phyloP scores from a whole-genome alignment of 2,113 vertebrate species.

The Perca flavescens region DNA sequence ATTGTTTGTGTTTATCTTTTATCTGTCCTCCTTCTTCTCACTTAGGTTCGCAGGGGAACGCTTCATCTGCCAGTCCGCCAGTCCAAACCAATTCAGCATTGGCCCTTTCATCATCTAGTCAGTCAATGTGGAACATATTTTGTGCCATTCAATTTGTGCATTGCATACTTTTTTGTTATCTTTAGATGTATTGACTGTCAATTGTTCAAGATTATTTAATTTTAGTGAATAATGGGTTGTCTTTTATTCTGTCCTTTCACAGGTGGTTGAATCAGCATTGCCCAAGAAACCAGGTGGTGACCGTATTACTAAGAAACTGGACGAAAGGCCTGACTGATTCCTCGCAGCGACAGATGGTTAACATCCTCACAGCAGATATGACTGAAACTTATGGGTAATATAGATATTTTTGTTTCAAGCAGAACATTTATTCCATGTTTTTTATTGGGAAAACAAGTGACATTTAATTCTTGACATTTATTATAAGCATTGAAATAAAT shows the following conservation, averaged over 20 bases:
- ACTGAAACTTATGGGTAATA: constrained; percentile 6
- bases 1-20: no score
- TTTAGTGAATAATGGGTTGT: background rate
- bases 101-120: background rate
- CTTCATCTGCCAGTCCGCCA: background rate
- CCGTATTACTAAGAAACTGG: background rate
- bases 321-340: background rate
- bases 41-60: background rate
- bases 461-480: background rate
- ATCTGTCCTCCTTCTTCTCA: background rate
- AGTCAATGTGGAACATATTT: background rate
- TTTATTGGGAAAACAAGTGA: background rate
- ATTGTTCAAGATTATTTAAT: background rate
- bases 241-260: background rate
- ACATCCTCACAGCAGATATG: constrained; percentile 13
- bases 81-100: background rate
- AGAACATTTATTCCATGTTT: background rate
- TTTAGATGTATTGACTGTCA: no score
- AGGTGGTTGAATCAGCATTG: background rate
- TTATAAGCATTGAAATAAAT: background rate
- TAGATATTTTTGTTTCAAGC: background rate
- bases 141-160: background rate
- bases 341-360: constrained; percentile 1
- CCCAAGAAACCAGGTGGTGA: background rate
- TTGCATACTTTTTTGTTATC: no score